These are phyloP conservation scores for Pyrochroa serraticornis DNA, from an alignment of 2,888 invertebrate species.

Conservation along the genomic window DNA sequence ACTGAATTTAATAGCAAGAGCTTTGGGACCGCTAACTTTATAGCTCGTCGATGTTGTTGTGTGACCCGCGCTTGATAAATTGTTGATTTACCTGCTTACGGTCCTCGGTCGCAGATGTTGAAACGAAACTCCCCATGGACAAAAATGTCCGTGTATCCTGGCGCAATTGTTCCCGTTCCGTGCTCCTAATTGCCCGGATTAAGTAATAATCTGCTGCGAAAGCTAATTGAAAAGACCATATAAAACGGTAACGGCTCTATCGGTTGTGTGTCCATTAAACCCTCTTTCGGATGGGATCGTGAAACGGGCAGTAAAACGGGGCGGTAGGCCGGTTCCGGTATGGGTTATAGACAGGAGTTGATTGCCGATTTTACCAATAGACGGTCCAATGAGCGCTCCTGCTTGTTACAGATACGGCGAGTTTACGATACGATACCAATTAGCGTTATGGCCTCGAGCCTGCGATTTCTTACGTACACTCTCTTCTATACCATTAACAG, in stretches of 20 bases:
- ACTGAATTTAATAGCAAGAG: too few species aligned
- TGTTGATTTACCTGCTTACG: background rate
- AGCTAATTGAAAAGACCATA: conserved; percentile 31
- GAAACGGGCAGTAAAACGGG: conserved; percentile 35
- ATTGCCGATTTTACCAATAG: conserved; percentile 51
- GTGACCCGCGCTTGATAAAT: background rate
- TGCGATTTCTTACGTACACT: conserved; percentile 31
- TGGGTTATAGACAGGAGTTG: conserved; percentile 48
- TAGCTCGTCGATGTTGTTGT: too few species aligned
- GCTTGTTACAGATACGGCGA: conserved; percentile 49
- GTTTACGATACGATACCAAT: conserved; percentile 51
- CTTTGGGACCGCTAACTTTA: too few species aligned
- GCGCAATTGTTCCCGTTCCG: too few species aligned
- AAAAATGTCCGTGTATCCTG: background rate
- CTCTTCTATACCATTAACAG: conserved; percentile 25
- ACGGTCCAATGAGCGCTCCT: conserved; percentile 44
- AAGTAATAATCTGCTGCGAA: conserved; percentile 25
- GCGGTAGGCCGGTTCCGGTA: conserved; percentile 31
- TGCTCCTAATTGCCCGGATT: conserved; percentile 33
- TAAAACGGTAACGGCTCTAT: conserved; percentile 33
- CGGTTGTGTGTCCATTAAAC: conserved; percentile 31
- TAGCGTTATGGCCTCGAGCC: conserved; percentile 46
- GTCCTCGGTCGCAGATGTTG: background rate
- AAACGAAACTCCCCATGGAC: background rate
- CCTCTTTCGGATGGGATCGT: conserved; percentile 31